A percentile compares a stretch with the other conserved stretches of the same genome.
These are phyloP conservation scores for Macropus fuliginosus DNA, from an alignment of 2,797 vertebrate species.

Conservation along the genomic window DNA sequence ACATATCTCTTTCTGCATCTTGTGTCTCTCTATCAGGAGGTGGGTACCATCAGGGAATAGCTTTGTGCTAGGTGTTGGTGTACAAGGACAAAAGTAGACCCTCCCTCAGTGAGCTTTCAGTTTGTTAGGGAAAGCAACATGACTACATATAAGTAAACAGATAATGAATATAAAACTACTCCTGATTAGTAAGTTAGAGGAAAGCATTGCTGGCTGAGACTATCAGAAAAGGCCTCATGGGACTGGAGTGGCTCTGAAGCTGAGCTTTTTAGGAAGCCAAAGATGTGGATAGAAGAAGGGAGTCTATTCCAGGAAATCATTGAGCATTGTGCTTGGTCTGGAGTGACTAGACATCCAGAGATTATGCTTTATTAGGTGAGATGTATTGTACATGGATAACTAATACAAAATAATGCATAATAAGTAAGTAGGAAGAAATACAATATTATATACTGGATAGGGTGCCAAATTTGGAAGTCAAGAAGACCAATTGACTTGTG, in stretches of 20 bases:
- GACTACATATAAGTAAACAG: neutral
- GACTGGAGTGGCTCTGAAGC: neutral
- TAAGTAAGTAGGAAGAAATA: neutral
- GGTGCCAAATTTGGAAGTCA: neutral
- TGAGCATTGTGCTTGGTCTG: neutral
- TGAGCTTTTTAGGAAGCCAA: neutral
- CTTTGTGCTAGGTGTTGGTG: neutral
- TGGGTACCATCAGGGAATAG: neutral
- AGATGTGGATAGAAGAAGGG: neutral
- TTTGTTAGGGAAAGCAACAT: neutral
- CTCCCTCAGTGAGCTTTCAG: neutral
- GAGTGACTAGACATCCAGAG: neutral
- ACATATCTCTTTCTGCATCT: neutral
- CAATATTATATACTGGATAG: neutral
- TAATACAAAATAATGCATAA: neutral
- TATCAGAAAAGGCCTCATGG: neutral
- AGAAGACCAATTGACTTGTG: neutral
- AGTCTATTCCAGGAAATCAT: neutral
- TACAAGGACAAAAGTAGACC: neutral
- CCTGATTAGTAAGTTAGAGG: neutral
- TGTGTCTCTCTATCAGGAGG: neutral
- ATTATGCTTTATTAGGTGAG: neutral
- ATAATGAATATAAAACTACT: neutral
- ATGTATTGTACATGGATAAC: neutral
- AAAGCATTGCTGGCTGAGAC: neutral